phyloP scores from a whole-genome alignment of 1,140 invertebrate genomes.

The Papilio machaon region DNA sequence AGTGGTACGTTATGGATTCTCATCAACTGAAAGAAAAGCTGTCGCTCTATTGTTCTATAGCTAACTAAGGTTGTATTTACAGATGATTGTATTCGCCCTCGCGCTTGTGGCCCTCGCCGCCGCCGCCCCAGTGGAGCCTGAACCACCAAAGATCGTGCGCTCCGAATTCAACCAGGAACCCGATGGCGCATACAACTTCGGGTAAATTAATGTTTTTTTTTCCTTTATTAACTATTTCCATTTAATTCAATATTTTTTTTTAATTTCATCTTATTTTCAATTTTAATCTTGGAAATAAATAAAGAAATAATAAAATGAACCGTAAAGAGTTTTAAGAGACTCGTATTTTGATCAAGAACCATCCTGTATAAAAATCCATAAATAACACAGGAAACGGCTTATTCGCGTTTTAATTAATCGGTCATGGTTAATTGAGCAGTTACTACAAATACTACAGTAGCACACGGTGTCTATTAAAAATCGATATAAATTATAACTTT shows the following conservation, averaged over 20 bases:
- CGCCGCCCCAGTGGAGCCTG: conserved; percentile 50
- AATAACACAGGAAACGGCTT: too few relatives aligned
- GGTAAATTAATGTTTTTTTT: conserved; percentile 49
- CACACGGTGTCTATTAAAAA: too few relatives aligned
- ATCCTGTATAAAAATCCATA: neutral
- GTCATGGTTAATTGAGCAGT: neutral
- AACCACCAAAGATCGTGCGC: conserved; percentile 62
- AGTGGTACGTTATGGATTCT: conserved; percentile 58
- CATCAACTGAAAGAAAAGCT: neutral
- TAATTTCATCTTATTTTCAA: neutral
- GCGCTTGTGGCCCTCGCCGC: conserved; percentile 67
- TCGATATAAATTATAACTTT: neutral
- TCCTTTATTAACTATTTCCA: neutral
- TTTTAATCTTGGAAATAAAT: too few relatives aligned
- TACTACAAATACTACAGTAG: neutral
- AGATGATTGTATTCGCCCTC: conserved; percentile 71
- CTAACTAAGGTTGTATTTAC: conserved; percentile 40
- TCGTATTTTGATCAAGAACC: neutral
- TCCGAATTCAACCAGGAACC: conserved; percentile 66
- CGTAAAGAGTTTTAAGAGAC: neutral
- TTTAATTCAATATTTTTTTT: neutral
- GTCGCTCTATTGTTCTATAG: conserved; percentile 8
- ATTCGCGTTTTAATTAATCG: neutral
- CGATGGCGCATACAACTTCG: conserved; percentile 65
- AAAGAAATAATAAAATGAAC: too few relatives aligned